phyloP scores from a whole-genome alignment of 1,140 invertebrate genomes.

The Procambarus clarkii region DNA sequence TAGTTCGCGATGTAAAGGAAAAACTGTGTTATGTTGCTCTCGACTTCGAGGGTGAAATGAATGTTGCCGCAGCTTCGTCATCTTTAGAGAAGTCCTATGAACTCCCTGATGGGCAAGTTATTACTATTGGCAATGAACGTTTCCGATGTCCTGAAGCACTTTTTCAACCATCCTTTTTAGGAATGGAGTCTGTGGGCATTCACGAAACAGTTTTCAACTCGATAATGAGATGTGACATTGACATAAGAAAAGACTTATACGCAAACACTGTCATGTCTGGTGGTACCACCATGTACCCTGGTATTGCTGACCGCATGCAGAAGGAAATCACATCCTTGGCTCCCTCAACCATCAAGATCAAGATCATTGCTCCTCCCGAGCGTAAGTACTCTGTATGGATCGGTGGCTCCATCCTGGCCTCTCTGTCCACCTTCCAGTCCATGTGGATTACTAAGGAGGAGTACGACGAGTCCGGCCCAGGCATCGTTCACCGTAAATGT shows the following conservation, averaged over 20 bases:
- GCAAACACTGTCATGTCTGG: conserved; percentile 77
- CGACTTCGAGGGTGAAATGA: neutral
- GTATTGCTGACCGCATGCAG: conserved; percentile 80
- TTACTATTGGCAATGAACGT: conserved; percentile 1
- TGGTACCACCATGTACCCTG: conserved; percentile 82
- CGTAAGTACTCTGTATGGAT: conserved; percentile 68
- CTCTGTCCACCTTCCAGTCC: conserved; percentile 67
- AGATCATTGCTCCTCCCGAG: conserved; percentile 80
- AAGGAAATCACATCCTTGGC: conserved; percentile 89
- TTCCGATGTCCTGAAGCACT: neutral
- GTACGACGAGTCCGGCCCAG: conserved; percentile 64
- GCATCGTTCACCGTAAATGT: conserved; percentile 66
- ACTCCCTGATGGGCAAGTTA: neutral
- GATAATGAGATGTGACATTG: conserved; percentile 2
- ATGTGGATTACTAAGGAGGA: conserved; percentile 70
- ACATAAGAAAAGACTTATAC: neutral
- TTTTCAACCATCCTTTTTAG: neutral
- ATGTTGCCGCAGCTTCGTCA: neutral
- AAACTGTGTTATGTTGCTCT: neutral
- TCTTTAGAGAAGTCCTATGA: conserved; percentile 2
- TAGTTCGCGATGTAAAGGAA: neutral
- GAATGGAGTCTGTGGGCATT: neutral
- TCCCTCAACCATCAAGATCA: conserved; percentile 90
- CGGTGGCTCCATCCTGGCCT: conserved; percentile 68
- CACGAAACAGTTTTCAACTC: neutral